phyloP scores from a whole-genome alignment of 2,888 invertebrate species.

The Cephus rjabovi region DNA sequence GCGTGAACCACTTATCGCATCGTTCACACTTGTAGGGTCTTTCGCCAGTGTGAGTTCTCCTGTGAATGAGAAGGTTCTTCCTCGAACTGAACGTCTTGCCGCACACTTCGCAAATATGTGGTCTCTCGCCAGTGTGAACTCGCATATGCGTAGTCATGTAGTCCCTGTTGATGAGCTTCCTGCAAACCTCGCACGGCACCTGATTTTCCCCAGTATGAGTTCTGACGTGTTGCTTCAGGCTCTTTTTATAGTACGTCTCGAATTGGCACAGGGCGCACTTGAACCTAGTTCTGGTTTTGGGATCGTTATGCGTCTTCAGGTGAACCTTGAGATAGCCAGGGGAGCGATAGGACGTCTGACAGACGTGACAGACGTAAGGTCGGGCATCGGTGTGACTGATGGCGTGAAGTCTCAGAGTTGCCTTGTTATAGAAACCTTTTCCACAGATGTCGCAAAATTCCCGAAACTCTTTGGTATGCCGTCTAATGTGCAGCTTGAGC shows the following conservation, averaged over 20 bases:
- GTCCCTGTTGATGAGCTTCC: slow-evolving; percentile 45
- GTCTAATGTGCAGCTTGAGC: slow-evolving; percentile 62
- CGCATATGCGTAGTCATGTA: slow-evolving; percentile 15
- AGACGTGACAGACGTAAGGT: slow-evolving; percentile 61
- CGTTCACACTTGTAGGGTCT: slow-evolving; percentile 33
- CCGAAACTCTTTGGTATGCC: slow-evolving; percentile 68
- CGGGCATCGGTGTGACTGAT: slow-evolving; percentile 52
- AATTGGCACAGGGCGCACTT: slow-evolving; percentile 54
- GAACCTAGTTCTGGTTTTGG: neutral
- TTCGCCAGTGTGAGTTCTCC: slow-evolving; percentile 16
- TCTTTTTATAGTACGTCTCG: slow-evolving; percentile 58
- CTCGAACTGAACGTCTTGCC: slow-evolving; percentile 17
- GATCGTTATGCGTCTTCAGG: slow-evolving; percentile 60
- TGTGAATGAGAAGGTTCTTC: slow-evolving; percentile 19
- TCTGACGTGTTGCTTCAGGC: slow-evolving; percentile 54
- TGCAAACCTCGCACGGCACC: slow-evolving; percentile 52
- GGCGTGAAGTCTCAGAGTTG: slow-evolving; percentile 62
- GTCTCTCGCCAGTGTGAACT: slow-evolving; percentile 18
- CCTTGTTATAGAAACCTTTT: slow-evolving; percentile 66
- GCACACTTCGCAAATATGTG: slow-evolving; percentile 18
- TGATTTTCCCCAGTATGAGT: slow-evolving; percentile 54
- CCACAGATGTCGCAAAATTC: slow-evolving; percentile 64
- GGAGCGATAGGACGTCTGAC: slow-evolving; percentile 65
- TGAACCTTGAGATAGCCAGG: slow-evolving; percentile 68
- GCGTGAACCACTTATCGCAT: slow-evolving; percentile 45